These are phyloP conservation scores for Theodoxus fluviatilis DNA, from an alignment of 2,888 invertebrate genomes.

Conservation along the genomic window DNA sequence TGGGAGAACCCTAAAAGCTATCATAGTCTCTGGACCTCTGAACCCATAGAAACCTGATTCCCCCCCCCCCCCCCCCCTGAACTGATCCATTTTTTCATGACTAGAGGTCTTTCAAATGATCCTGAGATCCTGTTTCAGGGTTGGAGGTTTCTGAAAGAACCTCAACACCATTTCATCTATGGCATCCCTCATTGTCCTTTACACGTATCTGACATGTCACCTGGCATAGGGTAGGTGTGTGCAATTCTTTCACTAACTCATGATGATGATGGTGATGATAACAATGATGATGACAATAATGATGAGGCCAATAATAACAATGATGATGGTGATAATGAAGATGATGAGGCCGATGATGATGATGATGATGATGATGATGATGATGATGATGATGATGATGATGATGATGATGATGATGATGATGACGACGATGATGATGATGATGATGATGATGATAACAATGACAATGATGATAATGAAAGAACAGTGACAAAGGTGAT, in stretches of 20 bases:
- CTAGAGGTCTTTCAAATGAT: no score
- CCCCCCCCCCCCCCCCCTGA: no score
- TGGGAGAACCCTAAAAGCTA: no score
- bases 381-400: slow-evolving; percentile 2
- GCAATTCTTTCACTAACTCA: not conserved
- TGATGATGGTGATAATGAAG: not conserved
- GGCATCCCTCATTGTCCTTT: not conserved
- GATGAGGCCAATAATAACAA: not conserved
- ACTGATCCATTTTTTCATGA: no score
- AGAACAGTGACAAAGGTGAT: no score
- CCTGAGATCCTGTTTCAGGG: no score
- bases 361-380: slow-evolving; percentile 2
- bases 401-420: not conserved
- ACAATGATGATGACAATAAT: not conserved
- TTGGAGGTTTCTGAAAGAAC: not conserved
- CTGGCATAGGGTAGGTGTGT: no score
- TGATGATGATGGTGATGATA: not conserved
- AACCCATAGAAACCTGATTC: no score
- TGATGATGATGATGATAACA: not conserved
- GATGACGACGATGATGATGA: not conserved
- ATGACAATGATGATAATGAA: not conserved
- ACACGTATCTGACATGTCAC: no score
- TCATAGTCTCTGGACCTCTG: no score
- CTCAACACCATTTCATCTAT: not conserved
- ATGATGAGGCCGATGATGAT: not conserved